phyloP scores from a whole-genome alignment of 2,888 invertebrate genomes.

The Epinotia brunnichana region DNA sequence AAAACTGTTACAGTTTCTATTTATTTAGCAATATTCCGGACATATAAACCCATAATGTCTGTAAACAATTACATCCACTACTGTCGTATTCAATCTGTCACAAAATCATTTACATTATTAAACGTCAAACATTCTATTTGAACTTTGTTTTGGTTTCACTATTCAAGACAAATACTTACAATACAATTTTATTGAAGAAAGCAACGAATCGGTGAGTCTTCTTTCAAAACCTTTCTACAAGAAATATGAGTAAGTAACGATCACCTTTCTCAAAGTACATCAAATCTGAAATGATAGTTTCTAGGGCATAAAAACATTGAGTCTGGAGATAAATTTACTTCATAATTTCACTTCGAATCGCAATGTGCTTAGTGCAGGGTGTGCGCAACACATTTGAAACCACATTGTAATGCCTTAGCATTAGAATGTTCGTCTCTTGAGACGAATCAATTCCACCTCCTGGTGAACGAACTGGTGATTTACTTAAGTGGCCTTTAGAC shows the following conservation, averaged over 20 bases:
- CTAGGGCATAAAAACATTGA: no score
- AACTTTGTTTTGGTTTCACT: not conserved
- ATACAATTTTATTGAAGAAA: not conserved
- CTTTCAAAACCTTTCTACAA: not conserved
- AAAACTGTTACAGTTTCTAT: not conserved
- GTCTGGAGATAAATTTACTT: not conserved
- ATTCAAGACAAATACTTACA: not conserved
- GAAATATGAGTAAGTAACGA: no score
- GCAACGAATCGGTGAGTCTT: not conserved
- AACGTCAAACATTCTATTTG: not conserved
- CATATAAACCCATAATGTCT: constrained; percentile 19
- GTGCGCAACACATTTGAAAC: no score
- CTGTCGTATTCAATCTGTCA: not conserved
- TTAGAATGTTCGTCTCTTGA: no score
- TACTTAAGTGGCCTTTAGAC: no score
- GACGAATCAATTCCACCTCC: no score
- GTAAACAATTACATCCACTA: not conserved
- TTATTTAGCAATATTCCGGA: constrained; percentile 1
- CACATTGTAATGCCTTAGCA: no score
- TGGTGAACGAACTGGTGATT: no score
- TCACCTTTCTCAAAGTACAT: no score
- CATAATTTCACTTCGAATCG: not conserved
- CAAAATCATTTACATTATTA: not conserved
- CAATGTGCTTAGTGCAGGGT: not conserved
- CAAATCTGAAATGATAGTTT: no score